Base-by-base conservation (phyloP, 2,797 vertebrate species). In the Galago senegalensis region DNA sequence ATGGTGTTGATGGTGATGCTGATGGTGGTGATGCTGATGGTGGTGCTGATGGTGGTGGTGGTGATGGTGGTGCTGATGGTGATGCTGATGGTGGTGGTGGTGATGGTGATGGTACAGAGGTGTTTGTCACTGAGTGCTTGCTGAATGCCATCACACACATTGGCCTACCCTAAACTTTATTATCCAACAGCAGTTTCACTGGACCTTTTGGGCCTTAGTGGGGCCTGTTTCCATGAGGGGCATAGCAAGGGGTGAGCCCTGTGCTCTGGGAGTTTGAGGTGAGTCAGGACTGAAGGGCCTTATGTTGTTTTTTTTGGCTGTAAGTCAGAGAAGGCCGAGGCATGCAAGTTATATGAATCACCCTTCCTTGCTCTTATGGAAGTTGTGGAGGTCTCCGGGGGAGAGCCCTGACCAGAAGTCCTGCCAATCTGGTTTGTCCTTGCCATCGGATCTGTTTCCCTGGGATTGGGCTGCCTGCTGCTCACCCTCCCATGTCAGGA, bases 1-100 rank as follows among this genome's bases (percentile, higher is more conserved):
- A 0, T 27, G 27, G 0, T 13, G 21, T 0, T 49, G 73, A 0
- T n/a, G 75, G 2, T 21, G 69, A 7, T 34, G 17, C 1, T 70
- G 10, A 1, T 4, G 3, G 0, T 70, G 69, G 8, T 37, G 17
- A 20, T 67, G 18, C 1, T 17, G 40, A 0, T 34, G 3, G 1
- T 21, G 11, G 0, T 34, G 20, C 0, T 17, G 9, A 0, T 46
- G 1, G 1, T 65, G 49, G 0, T 84, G 31, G 1, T 67, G 27
- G 2, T n/a, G 40, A 0, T 76, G 46, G 0, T 37, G 80, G 1
- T 27, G 20, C 0, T 17, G 16, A 0, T 46, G 1, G 1, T 65
- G 49, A 0, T 84, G 31, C 1, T 67, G 40, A 0, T 53, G 31
- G 1, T 65, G 58, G 2, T n/a, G 11, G 6, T 25, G 4, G 0